These are phyloP conservation scores for Aricia artaxerxes DNA, from an alignment of 2,888 invertebrate genomes.

Conservation along the genomic window DNA sequence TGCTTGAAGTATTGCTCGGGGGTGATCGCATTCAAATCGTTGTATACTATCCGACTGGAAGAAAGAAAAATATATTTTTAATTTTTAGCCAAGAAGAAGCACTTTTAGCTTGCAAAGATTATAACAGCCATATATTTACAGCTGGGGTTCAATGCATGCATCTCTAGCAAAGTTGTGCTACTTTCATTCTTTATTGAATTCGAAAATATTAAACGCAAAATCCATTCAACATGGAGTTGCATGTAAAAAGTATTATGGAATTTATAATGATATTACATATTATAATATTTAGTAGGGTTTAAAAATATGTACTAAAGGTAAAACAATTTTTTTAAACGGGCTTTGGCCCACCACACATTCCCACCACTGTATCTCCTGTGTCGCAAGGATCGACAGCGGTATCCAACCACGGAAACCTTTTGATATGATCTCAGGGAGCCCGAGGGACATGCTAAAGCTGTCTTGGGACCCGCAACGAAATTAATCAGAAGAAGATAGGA, in stretches of 20 bases:
- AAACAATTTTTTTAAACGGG: not conserved
- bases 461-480: too few relatives aligned
- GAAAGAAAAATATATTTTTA: slow-evolving; percentile 2
- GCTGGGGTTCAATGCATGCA: not conserved
- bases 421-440: too few relatives aligned
- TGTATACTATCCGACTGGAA: slow-evolving; percentile 91
- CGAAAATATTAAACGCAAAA: not conserved
- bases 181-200: not conserved
- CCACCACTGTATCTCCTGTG: too few relatives aligned
- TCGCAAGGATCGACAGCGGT: too few relatives aligned
- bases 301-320: not conserved
- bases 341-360: too few relatives aligned
- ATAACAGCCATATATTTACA: not conserved
- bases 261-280: not conserved
- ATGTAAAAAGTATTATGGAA: not conserved
- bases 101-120: not conserved
- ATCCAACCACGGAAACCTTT: too few relatives aligned
- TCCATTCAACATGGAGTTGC: slow-evolving; percentile 8
- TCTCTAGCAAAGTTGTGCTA: not conserved
- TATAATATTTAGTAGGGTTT: not conserved
- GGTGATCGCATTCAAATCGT: slow-evolving; percentile 93
- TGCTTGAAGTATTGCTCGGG: slow-evolving; percentile 98
- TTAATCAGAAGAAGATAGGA: too few relatives aligned
- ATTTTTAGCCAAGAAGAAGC: not conserved
- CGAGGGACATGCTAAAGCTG: too few relatives aligned